Evolutionary conservation across 2,113 vertebrate genomes (phyloP), one percentile per base, ranked within the genome.

Genomic region (Pluvianellus socialis): DNA sequence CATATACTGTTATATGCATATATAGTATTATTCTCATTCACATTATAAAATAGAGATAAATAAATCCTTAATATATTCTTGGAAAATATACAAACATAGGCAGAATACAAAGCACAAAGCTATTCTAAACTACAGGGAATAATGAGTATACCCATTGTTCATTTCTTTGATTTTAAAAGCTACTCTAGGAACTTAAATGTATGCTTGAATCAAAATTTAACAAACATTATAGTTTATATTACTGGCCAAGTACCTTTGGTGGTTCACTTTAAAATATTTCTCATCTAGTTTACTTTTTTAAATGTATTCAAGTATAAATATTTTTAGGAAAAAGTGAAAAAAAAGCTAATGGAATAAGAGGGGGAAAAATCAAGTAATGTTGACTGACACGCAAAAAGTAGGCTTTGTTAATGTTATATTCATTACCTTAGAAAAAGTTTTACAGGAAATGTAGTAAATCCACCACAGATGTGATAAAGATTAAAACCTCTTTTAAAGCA

Each of bases 401-500:
- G 55, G 55, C 49, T 92, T 92, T 91, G 75, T 84, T 96, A 88
- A 95, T 62, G 70, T 65, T 68, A 85, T 83, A 73, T 85, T 79
- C 73, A 86, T 94, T 84, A 92, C 59, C 74, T 95, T 94, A 89
- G 79, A 80, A 92, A 93, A 95, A 0, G 4, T 82, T 92, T 90
- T 89, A 88, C 77, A 89, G 81, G 82, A 92, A 93, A 50, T 76
- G 13, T 77, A 86, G 91, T 94, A 96, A 97, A 96, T 92, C 82
- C 80, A 88, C 24, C 79, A 94, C 74, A 91, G 62, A 97, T 88
- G 86, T 87, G 88, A 96, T 88, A 95, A 96, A 95, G 94, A 95
- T 86, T 95, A 93, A 97, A 87, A 70, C 50, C 44, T 92, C 67
- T 91, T 97, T 95, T 93, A 89, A 86, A 93, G 90, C 58, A 91